Conservation (phyloP, 1,140 invertebrate species). For the Augochlora pura region DNA sequence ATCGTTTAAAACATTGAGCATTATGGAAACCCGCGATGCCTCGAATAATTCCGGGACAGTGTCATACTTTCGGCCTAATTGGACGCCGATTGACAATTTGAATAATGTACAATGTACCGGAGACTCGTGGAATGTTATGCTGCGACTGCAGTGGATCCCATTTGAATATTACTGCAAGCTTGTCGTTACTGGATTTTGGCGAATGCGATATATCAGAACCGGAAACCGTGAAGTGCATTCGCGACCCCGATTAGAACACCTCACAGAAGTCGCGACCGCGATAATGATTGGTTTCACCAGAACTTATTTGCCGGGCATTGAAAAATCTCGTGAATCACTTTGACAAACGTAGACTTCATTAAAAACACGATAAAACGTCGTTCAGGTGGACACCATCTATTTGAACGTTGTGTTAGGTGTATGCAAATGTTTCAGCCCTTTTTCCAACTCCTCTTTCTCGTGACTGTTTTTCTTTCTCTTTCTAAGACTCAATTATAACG, state of each 20-base stretch:
- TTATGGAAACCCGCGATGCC: background rate
- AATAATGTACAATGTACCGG: constrained; percentile 38
- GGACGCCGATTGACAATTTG: constrained; percentile 34
- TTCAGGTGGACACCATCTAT: no score
- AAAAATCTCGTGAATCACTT: background rate
- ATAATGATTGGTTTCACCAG: background rate
- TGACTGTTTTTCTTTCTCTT: no score
- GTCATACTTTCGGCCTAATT: constrained; percentile 32
- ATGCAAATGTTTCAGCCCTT: no score
- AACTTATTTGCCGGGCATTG: background rate
- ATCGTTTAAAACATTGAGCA: background rate
- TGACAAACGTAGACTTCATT: background rate
- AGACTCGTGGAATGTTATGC: constrained; percentile 41
- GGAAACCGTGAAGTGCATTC: constrained; percentile 12
- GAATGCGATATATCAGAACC: constrained; percentile 39
- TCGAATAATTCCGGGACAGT: background rate
- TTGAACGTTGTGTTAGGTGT: no score
- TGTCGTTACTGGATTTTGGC: constrained; percentile 39
- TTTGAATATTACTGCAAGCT: constrained; percentile 35
- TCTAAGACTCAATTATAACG: no score
- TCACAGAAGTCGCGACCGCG: background rate
- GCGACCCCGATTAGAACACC: constrained; percentile 18
- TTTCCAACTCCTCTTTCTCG: no score
- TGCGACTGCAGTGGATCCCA: constrained; percentile 13
- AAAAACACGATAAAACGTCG: background rate